Evolutionary conservation across 2,113 vertebrate species (phyloP).

Genomic region (Daboia siamensis): DNA sequence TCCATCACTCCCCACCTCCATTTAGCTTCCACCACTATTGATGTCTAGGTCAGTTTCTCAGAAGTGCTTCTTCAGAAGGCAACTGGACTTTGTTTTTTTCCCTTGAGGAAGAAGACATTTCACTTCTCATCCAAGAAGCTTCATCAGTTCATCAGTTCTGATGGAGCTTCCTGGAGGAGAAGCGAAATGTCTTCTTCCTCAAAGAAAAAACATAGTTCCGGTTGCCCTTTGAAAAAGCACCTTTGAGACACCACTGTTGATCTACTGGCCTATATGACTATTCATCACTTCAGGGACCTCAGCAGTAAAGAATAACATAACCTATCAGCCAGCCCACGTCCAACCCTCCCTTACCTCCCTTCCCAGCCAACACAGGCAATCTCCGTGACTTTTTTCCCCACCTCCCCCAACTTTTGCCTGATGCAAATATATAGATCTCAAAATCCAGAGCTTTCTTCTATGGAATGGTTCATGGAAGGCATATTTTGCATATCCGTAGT

Average conservation of each 20-base stretch:
- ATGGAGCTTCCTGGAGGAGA: not conserved
- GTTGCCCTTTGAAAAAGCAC: not conserved
- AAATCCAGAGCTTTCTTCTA: not conserved
- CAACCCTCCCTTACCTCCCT: not conserved
- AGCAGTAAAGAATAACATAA: not conserved
- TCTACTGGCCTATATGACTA: not conserved
- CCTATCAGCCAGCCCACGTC: not conserved
- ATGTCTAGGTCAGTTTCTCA: not conserved
- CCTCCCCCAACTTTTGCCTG: not conserved
- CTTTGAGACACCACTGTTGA: not conserved
- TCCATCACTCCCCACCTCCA: not conserved
- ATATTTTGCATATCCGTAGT: not conserved
- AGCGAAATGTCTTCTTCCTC: not conserved
- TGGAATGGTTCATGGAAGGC: not conserved
- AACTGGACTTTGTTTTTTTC: not conserved
- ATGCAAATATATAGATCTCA: not conserved
- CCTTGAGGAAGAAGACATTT: not conserved
- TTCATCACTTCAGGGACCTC: not conserved
- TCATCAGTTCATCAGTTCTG: not conserved
- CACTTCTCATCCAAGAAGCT: not conserved
- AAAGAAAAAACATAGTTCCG: not conserved
- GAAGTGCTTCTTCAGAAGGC: not conserved
- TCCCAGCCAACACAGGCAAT: not conserved
- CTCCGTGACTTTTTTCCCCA: not conserved
- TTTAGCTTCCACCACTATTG: not conserved